A percentile compares a stretch with the other conserved stretches of the same genome.
Evolutionary conservation across 2,797 vertebrate species (phyloP).

Genomic region (Coreius guichenoti): DNA sequence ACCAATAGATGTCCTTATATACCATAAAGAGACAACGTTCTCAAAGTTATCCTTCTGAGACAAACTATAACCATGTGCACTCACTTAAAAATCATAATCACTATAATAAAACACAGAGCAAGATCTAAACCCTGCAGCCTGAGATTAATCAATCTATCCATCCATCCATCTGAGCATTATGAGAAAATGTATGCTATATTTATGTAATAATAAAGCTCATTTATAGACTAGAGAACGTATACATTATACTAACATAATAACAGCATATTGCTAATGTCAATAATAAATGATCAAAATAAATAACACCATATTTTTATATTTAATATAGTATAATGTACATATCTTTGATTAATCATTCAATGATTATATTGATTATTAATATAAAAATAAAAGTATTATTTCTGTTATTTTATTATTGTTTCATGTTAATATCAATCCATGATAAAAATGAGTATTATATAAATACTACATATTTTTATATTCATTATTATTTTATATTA

Average conservation of each 20-base stretch:
- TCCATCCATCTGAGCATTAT: not conserved
- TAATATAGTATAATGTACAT: too few relatives aligned
- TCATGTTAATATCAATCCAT: not conserved
- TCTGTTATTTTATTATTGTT: not conserved
- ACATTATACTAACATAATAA: not conserved
- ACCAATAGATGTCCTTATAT: not conserved
- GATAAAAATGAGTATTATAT: not conserved
- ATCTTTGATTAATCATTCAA: not conserved
- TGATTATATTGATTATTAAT: not conserved
- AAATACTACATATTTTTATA: too few relatives aligned
- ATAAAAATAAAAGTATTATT: not conserved
- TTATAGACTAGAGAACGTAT: not conserved
- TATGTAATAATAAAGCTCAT: not conserved
- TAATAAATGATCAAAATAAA: not conserved
- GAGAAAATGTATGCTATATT: not conserved
- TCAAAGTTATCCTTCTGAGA: not conserved
- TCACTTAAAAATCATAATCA: not conserved
- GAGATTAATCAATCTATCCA: not conserved
- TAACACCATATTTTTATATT: not conserved
- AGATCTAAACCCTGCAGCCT: conserved; percentile 29
- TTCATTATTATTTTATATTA: not conserved
- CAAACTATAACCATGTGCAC: not conserved
- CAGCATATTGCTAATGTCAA: not conserved
- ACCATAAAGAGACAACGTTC: not conserved
- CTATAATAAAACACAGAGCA: not conserved